phyloP scores from a whole-genome alignment of 2,888 invertebrate genomes.

The Aromia moschata region DNA sequence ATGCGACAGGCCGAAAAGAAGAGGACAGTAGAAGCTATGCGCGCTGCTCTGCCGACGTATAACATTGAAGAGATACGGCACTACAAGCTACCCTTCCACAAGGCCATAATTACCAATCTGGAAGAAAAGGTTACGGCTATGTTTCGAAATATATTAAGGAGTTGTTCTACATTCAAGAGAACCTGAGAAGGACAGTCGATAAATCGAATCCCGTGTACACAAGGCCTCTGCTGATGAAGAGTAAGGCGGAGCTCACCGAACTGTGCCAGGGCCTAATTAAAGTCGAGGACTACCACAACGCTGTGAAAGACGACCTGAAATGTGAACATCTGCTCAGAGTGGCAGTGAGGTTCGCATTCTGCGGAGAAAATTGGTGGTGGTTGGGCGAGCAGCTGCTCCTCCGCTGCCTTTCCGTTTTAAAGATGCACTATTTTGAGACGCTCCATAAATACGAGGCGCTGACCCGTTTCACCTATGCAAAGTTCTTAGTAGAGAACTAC shows the following conservation, averaged over 20 bases:
- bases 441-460: slow-evolving; percentile 65
- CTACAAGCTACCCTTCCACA: slow-evolving; percentile 65
- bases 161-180: slow-evolving; percentile 67
- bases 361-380: slow-evolving; percentile 63
- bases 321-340: slow-evolving; percentile 62
- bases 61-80: slow-evolving; percentile 61
- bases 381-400: slow-evolving; percentile 67
- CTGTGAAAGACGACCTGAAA: slow-evolving; percentile 45
- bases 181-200: slow-evolving; percentile 64
- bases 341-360: slow-evolving; percentile 61
- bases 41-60: slow-evolving; percentile 56
- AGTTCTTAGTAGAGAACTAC: slow-evolving; percentile 67
- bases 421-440: too few relatives aligned
- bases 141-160: slow-evolving; percentile 66
- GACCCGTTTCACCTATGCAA: slow-evolving; percentile 66
- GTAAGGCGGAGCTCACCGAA: slow-evolving; percentile 43
- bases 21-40: slow-evolving; percentile 51
- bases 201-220: slow-evolving; percentile 64
- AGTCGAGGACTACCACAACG: slow-evolving; percentile 46
- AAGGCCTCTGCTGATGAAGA: slow-evolving; percentile 53
- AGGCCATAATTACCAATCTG: slow-evolving; percentile 68
- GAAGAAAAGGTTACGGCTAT: slow-evolving; percentile 65
- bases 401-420: slow-evolving; percentile 63
- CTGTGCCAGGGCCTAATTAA: slow-evolving; percentile 37
- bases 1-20: background rate